Evolutionary conservation across 2,113 vertebrate genomes (phyloP).

Genomic region (Varanus salvator): DNA sequence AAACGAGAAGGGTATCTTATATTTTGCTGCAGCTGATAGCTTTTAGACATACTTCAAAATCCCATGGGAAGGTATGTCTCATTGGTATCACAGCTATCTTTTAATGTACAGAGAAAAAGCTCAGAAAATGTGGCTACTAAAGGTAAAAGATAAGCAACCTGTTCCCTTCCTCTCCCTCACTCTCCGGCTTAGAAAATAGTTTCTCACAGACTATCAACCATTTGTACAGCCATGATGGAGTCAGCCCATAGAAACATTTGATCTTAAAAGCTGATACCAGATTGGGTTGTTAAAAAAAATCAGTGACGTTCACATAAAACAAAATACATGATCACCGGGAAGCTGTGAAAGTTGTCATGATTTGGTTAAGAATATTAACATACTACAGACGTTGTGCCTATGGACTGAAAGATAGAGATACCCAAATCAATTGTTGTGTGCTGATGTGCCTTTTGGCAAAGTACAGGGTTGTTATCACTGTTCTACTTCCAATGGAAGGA

Average conservation of each 20-base stretch:
- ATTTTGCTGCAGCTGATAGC: conserved; percentile 33
- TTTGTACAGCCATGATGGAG: neutral
- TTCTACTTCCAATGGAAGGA: neutral
- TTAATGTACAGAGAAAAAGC: conserved; percentile 1
- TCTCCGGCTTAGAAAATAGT: conserved; percentile 19
- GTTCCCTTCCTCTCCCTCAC: neutral
- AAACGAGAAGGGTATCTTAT: conserved; percentile 11
- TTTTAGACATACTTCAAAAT: conserved; percentile 49
- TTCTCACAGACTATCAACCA: conserved; percentile 14
- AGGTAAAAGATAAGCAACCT: conserved; percentile 14
- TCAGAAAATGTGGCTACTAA: conserved; percentile 27
- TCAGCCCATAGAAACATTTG: neutral
- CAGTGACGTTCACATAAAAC: neutral
- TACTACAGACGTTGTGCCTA: neutral
- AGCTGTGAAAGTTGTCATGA: neutral
- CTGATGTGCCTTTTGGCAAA: neutral
- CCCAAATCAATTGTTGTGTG: neutral
- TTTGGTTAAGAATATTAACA: neutral
- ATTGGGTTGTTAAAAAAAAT: neutral
- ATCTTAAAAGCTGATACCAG: neutral
- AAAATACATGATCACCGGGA: neutral
- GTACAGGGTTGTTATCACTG: neutral
- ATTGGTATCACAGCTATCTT: conserved; percentile 9
- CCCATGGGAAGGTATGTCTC: neutral
- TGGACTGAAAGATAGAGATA: neutral